A percentile compares a stretch with the other conserved stretches of the same genome.
Conservation (phyloP, 92 coral and sea anemone genomes). For the Bergia puertoricense region DNA sequence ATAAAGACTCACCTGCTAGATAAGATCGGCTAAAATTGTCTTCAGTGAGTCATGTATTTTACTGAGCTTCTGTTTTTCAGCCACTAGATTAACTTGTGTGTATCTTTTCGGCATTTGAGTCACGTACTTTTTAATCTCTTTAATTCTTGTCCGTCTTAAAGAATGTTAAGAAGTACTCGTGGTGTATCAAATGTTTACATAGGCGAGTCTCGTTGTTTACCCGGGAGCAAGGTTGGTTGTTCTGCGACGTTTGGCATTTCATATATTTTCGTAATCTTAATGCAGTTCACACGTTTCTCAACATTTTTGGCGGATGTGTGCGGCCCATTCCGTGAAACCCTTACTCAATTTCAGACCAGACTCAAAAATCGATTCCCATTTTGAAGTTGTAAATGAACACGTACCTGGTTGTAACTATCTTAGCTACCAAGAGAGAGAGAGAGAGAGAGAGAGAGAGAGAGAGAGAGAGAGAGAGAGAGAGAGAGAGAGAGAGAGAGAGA, state of each 20-base stretch:
- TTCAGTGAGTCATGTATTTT: constrained; percentile 1
- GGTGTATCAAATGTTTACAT: background rate
- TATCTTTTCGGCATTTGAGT: background rate
- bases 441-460: too few species aligned
- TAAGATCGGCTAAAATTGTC: background rate
- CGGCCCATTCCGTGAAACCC: too few species aligned
- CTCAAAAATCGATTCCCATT: too few species aligned
- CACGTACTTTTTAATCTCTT: background rate
- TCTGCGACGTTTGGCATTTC: background rate
- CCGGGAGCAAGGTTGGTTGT: background rate
- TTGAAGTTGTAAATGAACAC: too few species aligned
- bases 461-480: too few species aligned
- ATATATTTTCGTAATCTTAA: too few species aligned
- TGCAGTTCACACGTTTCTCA: too few species aligned
- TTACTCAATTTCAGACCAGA: too few species aligned
- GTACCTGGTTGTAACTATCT: too few species aligned
- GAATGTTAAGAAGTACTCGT: background rate
- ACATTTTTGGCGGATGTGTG: too few species aligned
- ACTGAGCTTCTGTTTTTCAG: background rate
- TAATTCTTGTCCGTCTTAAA: background rate
- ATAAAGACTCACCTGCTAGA: background rate
- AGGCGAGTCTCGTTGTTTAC: background rate
- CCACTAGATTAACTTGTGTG: background rate
- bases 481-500: too few species aligned
- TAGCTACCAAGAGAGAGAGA: too few species aligned